Evolutionary conservation across 2,797 vertebrate species (phyloP).

Genomic region (Rallus crepitans): DNA sequence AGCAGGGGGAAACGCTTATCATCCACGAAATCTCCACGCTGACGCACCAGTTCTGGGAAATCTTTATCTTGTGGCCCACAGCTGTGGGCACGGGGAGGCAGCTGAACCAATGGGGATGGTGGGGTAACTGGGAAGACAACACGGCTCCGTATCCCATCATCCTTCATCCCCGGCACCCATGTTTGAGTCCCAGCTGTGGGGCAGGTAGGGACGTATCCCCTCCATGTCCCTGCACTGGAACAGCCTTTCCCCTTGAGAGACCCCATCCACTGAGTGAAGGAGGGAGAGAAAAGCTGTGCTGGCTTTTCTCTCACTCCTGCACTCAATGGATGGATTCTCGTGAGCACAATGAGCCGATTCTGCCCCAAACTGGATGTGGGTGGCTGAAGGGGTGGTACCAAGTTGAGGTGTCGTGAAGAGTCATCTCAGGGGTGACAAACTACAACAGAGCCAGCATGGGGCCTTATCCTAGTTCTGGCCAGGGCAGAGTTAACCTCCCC

Average conservation of each 20-base stretch:
- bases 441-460: not conserved
- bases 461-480: too few relatives aligned
- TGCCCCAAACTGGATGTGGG: not conserved
- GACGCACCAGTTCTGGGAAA: not conserved
- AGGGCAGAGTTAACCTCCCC: too few relatives aligned
- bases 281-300: too few relatives aligned
- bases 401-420: not conserved
- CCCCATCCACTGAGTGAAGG: too few relatives aligned
- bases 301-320: too few relatives aligned
- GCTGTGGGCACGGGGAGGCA: accelerated
- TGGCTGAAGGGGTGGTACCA: accelerated
- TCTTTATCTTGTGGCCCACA: not conserved
- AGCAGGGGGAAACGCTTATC: not conserved
- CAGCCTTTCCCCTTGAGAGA: not conserved
- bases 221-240: not conserved
- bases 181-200: not conserved
- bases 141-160: accelerated
- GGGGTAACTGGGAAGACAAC: not conserved
- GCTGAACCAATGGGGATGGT: not conserved
- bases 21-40: not conserved
- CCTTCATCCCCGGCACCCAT: accelerated
- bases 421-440: not conserved
- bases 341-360: not conserved
- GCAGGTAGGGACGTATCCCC: too few relatives aligned
- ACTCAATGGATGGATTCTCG: accelerated